Percentiles rank a stretch among this genome's conserved stretches.
These are phyloP conservation scores for Siniperca chuatsi DNA, from an alignment of 2,113 vertebrate species.

Conservation along the genomic window DNA sequence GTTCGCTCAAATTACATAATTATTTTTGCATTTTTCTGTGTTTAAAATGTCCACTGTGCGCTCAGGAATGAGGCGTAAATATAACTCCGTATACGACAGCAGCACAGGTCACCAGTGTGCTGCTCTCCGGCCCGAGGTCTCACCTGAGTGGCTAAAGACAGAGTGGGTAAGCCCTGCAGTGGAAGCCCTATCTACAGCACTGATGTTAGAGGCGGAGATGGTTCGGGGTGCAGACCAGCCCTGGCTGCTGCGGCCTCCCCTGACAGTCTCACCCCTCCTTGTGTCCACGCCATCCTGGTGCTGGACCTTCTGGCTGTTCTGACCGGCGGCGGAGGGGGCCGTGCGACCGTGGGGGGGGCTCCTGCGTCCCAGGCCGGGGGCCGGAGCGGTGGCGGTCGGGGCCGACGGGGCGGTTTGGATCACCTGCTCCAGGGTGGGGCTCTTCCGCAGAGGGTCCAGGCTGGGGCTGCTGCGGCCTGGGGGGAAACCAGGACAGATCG, in stretches of 20 bases:
- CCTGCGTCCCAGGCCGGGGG: constrained; percentile 85
- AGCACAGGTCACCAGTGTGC: neutral
- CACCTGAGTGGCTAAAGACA: constrained; percentile 61
- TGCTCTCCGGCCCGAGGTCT: constrained; percentile 23
- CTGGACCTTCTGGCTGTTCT: constrained; percentile 77
- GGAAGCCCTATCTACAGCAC: constrained; percentile 48
- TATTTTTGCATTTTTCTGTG: neutral
- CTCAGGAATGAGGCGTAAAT: neutral
- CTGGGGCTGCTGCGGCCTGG: constrained; percentile 91
- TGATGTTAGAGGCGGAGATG: constrained; percentile 36
- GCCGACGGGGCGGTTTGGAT: constrained; percentile 86
- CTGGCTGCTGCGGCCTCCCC: constrained; percentile 46
- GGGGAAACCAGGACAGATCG: constrained; percentile 13
- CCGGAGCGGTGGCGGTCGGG: constrained; percentile 72
- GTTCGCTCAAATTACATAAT: neutral
- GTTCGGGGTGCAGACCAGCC: constrained; percentile 45
- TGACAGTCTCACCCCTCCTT: constrained; percentile 86
- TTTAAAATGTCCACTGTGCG: neutral
- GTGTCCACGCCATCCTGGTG: constrained; percentile 87
- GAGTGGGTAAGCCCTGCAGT: constrained; percentile 47
- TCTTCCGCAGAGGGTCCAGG: constrained; percentile 91
- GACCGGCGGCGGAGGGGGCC: constrained; percentile 29
- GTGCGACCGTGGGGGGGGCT: constrained; percentile 83
- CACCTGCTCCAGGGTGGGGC: constrained; percentile 89
- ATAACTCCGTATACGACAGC: neutral